A percentile compares a stretch with the other conserved stretches of the same genome.
Evolutionary conservation across 2,888 invertebrate species (phyloP).

Genomic region (Eupeodes latifasciatus): DNA sequence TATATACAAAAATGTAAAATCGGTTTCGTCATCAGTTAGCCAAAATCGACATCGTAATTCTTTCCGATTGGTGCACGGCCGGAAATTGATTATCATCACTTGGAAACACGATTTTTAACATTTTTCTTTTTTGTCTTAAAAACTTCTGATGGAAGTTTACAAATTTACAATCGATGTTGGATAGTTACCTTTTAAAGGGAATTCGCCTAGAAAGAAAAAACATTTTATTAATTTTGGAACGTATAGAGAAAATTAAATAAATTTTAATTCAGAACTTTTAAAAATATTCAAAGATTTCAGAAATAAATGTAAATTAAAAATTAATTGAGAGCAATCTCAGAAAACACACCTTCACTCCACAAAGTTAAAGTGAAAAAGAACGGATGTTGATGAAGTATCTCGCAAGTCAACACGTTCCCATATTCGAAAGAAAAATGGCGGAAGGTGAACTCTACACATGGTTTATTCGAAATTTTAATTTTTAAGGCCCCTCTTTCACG

Average conservation of each 20-base stretch:
- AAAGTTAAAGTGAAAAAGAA: slow-evolving; percentile 78
- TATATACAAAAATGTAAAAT: slow-evolving; percentile 32
- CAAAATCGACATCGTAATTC: slow-evolving; percentile 77
- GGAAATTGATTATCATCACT: slow-evolving; percentile 78
- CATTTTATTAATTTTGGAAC: slow-evolving; percentile 2
- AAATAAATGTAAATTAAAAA: slow-evolving; percentile 32
- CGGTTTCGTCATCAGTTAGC: slow-evolving; percentile 73
- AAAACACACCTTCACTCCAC: slow-evolving; percentile 78
- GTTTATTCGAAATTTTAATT: not conserved
- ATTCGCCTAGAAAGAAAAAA: slow-evolving; percentile 63
- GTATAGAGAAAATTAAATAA: no score
- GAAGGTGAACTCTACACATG: not conserved
- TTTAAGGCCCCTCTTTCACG: not conserved
- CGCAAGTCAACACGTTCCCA: slow-evolving; percentile 32
- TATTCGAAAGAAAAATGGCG: slow-evolving; percentile 42
- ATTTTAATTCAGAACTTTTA: not conserved
- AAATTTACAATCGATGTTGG: not conserved
- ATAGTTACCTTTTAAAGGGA: slow-evolving; percentile 64
- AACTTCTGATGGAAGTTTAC: not conserved
- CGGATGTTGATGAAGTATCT: slow-evolving; percentile 76
- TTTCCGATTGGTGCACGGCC: slow-evolving; percentile 82
- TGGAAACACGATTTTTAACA: slow-evolving; percentile 39
- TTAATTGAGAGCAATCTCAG: not conserved
- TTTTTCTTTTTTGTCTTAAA: slow-evolving; percentile 8
- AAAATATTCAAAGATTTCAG: slow-evolving; percentile 24